Evolutionary conservation across 2,113 vertebrate genomes (phyloP), one percentile per base, ranked within the genome.

Genomic region (Myrmecobius fasciatus): DNA sequence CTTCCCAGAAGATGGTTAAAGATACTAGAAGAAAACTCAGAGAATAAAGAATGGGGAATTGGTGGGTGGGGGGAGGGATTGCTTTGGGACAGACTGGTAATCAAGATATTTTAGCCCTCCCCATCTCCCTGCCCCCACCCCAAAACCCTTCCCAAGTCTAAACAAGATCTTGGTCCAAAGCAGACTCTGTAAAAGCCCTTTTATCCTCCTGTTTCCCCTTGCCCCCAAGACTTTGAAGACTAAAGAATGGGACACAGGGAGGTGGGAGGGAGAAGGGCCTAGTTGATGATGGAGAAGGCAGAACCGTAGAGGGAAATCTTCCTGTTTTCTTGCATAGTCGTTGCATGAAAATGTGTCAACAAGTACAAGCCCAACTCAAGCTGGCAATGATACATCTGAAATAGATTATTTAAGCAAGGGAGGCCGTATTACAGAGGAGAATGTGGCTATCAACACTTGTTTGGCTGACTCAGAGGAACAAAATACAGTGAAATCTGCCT

Each of bases 281-380:
- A 91, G 51, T 28, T 47, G 91, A 91, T 95, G 93, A 94, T 95
- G 90, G 92, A 94, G 93, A 94, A 95, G 91, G 94, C 95, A 94
- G 90, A 90, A 52, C 26, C 25, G 46, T 91, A 1, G 53, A 93
- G 93, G 95, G 93, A 92, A 93, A 95, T 89, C 93, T 94, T 93
- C 60, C 53, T 53, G n/a, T 95, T 97, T 97, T 97, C 90, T 93
- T 91, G 54, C 89, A 67, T 26, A 95, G 95, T 95, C 94, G 52
- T 97, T 96, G 95, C 94, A 56, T 96, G 95, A 96, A 92, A 96
- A 96, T 60, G 89, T 96, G 96, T 96, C 93, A 94, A 90, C 93
- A 95, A 98, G 96, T 92, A 43, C 26, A 94, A 96, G 91, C 75
- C 94, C 92, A 94, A 93, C 95, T 93, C 94, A 91, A 92, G 60